Base-by-base conservation (phyloP, 2,888 invertebrate genomes). In the Amphipyra berbera region DNA sequence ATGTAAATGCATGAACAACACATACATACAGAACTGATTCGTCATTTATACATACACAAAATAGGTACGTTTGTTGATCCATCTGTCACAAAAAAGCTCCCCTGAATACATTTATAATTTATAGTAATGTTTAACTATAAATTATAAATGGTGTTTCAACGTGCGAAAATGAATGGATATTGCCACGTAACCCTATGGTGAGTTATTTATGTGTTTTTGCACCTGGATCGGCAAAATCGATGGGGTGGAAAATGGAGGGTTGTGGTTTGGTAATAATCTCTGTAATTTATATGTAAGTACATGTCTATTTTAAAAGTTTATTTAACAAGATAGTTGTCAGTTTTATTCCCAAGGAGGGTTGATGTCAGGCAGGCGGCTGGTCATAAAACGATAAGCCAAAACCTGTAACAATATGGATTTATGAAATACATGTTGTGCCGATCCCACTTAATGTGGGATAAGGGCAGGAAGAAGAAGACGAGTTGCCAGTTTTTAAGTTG, bases 201-300 rank as follows among this genome's bases (percentile, higher is more conserved):
- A 40, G 56, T 76, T 70, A 78, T 78, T 76, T 73, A 78, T 78
- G 65, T 67, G 61, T 67, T 63, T 64, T 78, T 73, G 73, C 78
- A 78, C 78, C 78, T 78, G 78, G 78, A 57, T 45, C 30, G 46
- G 12, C 40, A 53, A 45, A 71, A 56, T 58, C 61, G 65, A 75
- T 78, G 70, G 78, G 78, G 78, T 70, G 65, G 55, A 9, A 68
- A 76, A 64, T 65, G 9, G 60, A 63, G 78, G 78, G 78, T 73
- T 76, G 76, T 47, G 67, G 70, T 67, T 52, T 48, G 58, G 60
- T 70, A 70, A 63, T 66, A 61, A 73, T 73, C 71, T 12, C 8
- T 73, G 7, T 63, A 71, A 76, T 78, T 78, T 68, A 63, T 71
- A 58, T 48, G 54, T 42, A 46, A 56, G 38, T 44, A 47, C 45